Percentiles rank a stretch among this genome's conserved stretches.
Evolutionary conservation across 2,888 invertebrate species (phyloP).

Genomic region (Crepidodera aurea): DNA sequence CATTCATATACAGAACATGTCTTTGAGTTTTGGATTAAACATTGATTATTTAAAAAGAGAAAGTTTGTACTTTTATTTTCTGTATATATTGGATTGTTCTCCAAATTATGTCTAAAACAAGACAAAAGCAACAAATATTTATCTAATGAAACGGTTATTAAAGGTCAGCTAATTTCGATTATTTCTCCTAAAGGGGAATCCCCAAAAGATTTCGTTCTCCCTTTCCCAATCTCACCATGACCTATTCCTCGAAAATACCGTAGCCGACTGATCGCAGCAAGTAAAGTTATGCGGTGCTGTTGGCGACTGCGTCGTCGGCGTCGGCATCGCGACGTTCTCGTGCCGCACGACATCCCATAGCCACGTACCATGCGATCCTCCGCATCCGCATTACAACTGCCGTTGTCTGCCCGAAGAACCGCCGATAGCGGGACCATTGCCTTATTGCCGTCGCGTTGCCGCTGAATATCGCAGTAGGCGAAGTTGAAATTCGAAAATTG

Average conservation of each 20-base stretch:
- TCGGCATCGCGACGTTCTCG: constrained; percentile 35
- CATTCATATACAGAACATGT: no score
- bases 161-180: no score
- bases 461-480: constrained; percentile 31
- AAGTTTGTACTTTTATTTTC: no score
- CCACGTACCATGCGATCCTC: constrained; percentile 53
- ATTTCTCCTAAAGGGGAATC: no score
- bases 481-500: neutral
- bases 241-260: neutral
- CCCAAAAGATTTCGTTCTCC: no score
- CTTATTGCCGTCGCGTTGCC: constrained; percentile 37
- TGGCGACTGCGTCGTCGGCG: constrained; percentile 48
- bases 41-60: no score
- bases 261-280: constrained; percentile 5
- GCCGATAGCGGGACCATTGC: constrained; percentile 28
- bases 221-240: neutral
- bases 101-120: no score
- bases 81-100: no score
- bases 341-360: constrained; percentile 39
- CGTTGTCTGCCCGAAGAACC: constrained; percentile 38
- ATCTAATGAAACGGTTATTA: no score
- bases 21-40: no score
- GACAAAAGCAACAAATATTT: no score
- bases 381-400: constrained; percentile 57
- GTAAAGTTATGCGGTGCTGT: constrained; percentile 40